Evolutionary conservation across 2,888 invertebrate species (phyloP).

Genomic region (Drosophila atroscutellata): DNA sequence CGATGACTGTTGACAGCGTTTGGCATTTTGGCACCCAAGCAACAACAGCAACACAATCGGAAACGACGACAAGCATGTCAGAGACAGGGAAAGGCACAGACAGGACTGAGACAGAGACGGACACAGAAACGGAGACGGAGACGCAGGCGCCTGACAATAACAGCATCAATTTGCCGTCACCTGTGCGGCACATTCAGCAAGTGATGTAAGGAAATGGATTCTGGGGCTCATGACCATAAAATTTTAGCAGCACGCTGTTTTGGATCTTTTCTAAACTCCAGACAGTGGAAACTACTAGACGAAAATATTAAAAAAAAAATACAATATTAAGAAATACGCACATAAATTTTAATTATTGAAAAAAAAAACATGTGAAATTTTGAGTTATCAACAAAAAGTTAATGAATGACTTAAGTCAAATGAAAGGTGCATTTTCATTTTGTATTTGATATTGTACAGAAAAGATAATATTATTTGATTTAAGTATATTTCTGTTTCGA

Average conservation of each 20-base stretch:
- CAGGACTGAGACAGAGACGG: constrained; percentile 5
- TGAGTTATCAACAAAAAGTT: background rate
- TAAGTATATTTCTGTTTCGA: background rate
- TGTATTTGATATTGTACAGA: background rate
- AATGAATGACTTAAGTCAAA: background rate
- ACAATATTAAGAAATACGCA: background rate
- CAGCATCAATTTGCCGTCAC: constrained; percentile 78
- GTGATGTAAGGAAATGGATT: constrained; percentile 40
- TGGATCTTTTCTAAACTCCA: constrained; percentile 29
- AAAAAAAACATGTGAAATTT: background rate
- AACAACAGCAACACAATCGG: constrained; percentile 8
- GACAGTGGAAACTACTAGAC: constrained; percentile 21
- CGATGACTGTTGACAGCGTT: constrained; percentile 64
- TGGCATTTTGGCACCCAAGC: constrained; percentile 67
- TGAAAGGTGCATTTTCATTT: background rate
- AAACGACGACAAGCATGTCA: constrained; percentile 12
- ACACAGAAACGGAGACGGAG: background rate
- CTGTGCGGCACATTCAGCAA: constrained; percentile 69
- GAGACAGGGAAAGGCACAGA: constrained; percentile 9
- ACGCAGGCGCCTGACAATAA: constrained; percentile 62
- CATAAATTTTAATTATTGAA: background rate
- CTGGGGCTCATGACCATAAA: constrained; percentile 59
- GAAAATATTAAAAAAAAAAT: background rate
- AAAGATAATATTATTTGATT: too few relatives aligned
- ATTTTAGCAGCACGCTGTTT: constrained; percentile 68